Conservation (phyloP, 2,888 invertebrate species). For the Oeneis ivallda region DNA sequence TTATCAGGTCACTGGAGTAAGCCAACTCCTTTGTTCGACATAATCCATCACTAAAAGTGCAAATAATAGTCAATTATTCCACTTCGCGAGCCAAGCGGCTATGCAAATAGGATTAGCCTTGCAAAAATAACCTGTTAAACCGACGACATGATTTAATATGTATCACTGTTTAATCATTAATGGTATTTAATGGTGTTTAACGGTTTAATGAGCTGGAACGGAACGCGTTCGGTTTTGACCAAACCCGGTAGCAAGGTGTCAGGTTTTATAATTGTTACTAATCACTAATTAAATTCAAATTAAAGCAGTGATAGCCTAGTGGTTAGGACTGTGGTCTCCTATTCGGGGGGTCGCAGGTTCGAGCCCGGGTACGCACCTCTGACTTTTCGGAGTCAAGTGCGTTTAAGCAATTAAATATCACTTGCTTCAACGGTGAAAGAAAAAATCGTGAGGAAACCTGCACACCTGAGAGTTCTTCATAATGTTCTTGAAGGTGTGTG, state of each 20-base stretch:
- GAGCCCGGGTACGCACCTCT: too few species aligned
- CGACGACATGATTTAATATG: slow-evolving; percentile 28
- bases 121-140: slow-evolving; percentile 29
- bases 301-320: too few species aligned
- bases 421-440: too few species aligned
- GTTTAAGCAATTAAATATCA: too few species aligned
- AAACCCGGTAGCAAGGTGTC: background rate
- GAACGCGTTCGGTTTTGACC: background rate
- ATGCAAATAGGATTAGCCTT: slow-evolving; percentile 35
- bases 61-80: slow-evolving; percentile 26
- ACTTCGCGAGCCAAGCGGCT: slow-evolving; percentile 27
- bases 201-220: slow-evolving; percentile 11
- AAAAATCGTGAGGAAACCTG: too few species aligned
- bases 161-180: slow-evolving; percentile 19
- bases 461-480: too few species aligned
- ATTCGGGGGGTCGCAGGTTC: too few species aligned
- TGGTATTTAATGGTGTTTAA: slow-evolving; percentile 14
- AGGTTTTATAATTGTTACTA: background rate
- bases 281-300: background rate
- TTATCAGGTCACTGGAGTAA: slow-evolving; percentile 7
- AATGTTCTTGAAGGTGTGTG: too few species aligned
- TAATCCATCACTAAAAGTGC: slow-evolving; percentile 1
- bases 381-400: too few species aligned
- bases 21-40: slow-evolving; percentile 23
- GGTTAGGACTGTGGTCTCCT: too few species aligned